Evolutionary conservation across 2,113 vertebrate genomes (phyloP).

Genomic region (Phycodurus eques): DNA sequence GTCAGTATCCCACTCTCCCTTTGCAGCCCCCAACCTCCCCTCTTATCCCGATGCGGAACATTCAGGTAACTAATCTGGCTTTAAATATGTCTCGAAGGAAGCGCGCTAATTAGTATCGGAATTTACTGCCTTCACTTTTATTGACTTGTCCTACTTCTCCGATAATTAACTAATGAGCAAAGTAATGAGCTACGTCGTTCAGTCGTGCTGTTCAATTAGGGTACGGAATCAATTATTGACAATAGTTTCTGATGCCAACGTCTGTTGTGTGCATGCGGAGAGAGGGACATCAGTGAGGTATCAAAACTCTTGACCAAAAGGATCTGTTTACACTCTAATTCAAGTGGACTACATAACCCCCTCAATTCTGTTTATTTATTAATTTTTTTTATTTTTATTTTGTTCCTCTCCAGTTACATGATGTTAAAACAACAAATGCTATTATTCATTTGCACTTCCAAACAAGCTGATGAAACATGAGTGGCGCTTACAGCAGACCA

Average conservation of each 20-base stretch:
- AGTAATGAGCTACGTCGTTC: slow-evolving; percentile 99
- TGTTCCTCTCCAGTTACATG: background rate
- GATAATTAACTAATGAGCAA: slow-evolving; percentile 99
- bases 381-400: background rate
- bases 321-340: background rate
- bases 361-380: background rate
- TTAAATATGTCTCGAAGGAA: slow-evolving; percentile 99
- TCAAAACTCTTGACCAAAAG: slow-evolving; percentile 43
- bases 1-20: slow-evolving; percentile 20
- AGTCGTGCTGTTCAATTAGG: slow-evolving; percentile 99
- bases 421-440: slow-evolving; percentile 18
- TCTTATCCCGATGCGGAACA: slow-evolving; percentile 85
- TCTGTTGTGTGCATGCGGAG: slow-evolving; percentile 42
- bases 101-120: slow-evolving; percentile 99
- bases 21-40: slow-evolving; percentile 27
- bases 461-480: slow-evolving; percentile 14
- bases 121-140: slow-evolving; percentile 99
- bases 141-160: slow-evolving; percentile 99
- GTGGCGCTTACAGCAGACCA: background rate
- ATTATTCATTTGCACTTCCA: slow-evolving; percentile 12
- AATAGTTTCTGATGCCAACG: slow-evolving; percentile 89
- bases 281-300: slow-evolving; percentile 32
- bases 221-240: slow-evolving; percentile 99
- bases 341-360: background rate
- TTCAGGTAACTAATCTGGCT: slow-evolving; percentile 97